Percentiles rank a stretch among this genome's conserved stretches.
Conservation (phyloP, 2,888 invertebrate genomes). For the Desoria tigrina region DNA sequence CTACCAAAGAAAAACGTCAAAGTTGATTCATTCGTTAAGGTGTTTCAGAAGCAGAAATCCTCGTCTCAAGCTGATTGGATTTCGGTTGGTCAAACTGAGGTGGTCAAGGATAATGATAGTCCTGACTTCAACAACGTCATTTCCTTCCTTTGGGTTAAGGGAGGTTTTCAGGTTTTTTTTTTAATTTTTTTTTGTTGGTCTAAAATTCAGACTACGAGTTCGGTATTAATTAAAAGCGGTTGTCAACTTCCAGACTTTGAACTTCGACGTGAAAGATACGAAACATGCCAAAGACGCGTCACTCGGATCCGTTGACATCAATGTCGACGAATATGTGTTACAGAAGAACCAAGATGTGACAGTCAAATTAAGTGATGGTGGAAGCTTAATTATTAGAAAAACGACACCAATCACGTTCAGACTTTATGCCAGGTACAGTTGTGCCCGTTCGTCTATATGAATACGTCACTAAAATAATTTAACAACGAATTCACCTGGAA, state of each 20-base stretch:
- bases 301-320: constrained; percentile 32
- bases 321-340: constrained; percentile 34
- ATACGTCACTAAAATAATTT: too few relatives aligned
- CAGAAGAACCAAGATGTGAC: constrained; percentile 39
- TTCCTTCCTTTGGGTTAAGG: constrained; percentile 38
- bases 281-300: constrained; percentile 29
- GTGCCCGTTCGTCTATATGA: too few relatives aligned
- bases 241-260: constrained; percentile 23
- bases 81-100: too few relatives aligned
- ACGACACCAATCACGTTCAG: constrained; percentile 33
- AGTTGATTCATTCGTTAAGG: too few relatives aligned
- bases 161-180: constrained; percentile 38
- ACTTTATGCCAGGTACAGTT: constrained; percentile 41
- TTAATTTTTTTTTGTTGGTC: too few relatives aligned
- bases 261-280: constrained; percentile 37
- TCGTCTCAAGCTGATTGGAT: too few relatives aligned
- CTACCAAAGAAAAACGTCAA: too few relatives aligned
- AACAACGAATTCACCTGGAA: too few relatives aligned
- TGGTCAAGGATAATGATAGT: constrained; percentile 30
- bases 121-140: constrained; percentile 40
- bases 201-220: too few relatives aligned
- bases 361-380: constrained; percentile 38
- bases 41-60: too few relatives aligned
- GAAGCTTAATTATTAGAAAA: constrained; percentile 34
- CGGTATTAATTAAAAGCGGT: background rate